phyloP scores from a whole-genome alignment of 2,797 vertebrate genomes.

The Anabas testudineus region DNA sequence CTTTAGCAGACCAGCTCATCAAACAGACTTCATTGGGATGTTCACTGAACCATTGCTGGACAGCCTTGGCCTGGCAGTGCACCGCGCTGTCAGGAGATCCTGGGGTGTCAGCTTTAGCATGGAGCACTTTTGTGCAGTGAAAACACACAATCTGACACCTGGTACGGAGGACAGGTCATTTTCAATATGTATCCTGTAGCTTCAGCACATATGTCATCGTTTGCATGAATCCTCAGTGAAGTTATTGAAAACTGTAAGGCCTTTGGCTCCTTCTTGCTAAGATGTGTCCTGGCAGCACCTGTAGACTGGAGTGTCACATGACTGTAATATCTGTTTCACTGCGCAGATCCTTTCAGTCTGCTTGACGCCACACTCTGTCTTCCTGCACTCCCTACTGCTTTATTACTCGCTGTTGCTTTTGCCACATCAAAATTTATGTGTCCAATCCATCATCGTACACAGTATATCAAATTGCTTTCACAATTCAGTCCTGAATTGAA shows the following conservation, averaged over 20 bases:
- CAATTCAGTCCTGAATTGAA: not conserved
- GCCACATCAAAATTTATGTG: not conserved
- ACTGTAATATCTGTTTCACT: conserved; percentile 2
- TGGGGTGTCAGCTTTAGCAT: not conserved
- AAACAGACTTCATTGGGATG: conserved; percentile 21
- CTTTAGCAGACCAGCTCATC: conserved; percentile 13
- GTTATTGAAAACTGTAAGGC: not conserved
- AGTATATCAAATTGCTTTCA: not conserved
- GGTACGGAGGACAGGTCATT: too few species aligned
- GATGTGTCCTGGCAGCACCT: not conserved
- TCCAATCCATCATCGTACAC: not conserved
- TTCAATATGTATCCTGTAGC: too few species aligned
- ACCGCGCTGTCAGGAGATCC: not conserved
- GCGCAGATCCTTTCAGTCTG: conserved; percentile 3
- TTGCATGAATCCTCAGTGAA: not conserved
- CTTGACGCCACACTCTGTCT: not conserved
- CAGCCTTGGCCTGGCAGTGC: not conserved
- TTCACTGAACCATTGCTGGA: conserved; percentile 15
- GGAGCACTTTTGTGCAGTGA: not conserved
- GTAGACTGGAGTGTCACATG: too few species aligned
- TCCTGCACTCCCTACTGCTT: not conserved
- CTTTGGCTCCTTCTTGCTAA: not conserved
- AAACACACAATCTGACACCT: not conserved
- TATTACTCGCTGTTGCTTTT: not conserved
- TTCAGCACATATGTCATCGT: not conserved